Base-by-base conservation (phyloP, 2,888 invertebrate species). In the Lottia gigantea region DNA sequence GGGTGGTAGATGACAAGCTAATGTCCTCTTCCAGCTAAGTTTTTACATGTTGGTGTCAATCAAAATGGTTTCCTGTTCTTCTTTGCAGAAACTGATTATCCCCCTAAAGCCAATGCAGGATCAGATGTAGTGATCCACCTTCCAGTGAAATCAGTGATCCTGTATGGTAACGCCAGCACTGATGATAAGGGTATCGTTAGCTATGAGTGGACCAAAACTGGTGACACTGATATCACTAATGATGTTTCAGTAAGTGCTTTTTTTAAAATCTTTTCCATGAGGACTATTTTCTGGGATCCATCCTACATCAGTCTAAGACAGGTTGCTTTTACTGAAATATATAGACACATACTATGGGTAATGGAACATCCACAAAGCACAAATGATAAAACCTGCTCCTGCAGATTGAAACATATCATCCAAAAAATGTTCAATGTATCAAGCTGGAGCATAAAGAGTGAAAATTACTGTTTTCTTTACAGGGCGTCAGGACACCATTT, bases 61-160 rank as follows among this genome's bases (percentile, higher is more conserved):
- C n/a, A n/a, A n/a, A n/a, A 19, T 31, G 31, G 31, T n/a, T 66
- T 65, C 63, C n/a, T 64, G 1, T 66, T n/a, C 67, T 61, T 23
- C 14, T 40, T 74, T 76, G 14, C 79, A 89, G 94, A 94, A 79
- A 95, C 93, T 0, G 97, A 98, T 87, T 97, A 97, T 90, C 96
- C 96, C 0, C 97, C 97, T 0, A 95, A 95, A 87, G 97, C 97
- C 0, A 96, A 96, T 91, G 97, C 97, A 64, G 95, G 96, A 92
- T 88, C 95, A 85, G 95, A 96, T 80, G 93, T 94, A 62, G 95
- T 97, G 73, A 92, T 97, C 79, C 95, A 95, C 89, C 90, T 97
- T 70, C 97, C 97, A 0, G 94, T 94, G 86, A 96, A 95, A 85
- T 90, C 91, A 62, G 92, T 96, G 14, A 94, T 94, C 0, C 90